Percentiles rank a stretch among this genome's conserved stretches.
These are phyloP conservation scores for Ariolimax columbianus DNA, from an alignment of 2,888 invertebrate species.

Conservation along the genomic window DNA sequence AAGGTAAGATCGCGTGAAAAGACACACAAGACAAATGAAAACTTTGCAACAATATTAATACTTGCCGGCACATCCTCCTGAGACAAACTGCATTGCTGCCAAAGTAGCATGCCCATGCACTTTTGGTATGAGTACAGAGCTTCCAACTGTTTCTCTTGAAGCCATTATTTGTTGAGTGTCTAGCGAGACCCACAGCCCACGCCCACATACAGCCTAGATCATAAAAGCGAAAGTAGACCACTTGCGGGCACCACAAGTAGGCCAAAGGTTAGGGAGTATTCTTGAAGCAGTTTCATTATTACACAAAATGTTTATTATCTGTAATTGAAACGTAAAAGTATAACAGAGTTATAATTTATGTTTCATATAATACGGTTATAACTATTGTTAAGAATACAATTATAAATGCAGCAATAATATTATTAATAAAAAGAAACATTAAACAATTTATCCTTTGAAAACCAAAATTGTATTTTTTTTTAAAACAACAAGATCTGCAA, in stretches of 20 bases:
- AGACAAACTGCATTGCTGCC: slow-evolving; percentile 88
- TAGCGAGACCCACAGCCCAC: neutral
- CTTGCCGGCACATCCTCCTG: slow-evolving; percentile 90
- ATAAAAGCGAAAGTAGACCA: neutral
- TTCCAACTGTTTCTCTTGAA: neutral
- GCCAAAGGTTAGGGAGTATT: slow-evolving; percentile 5
- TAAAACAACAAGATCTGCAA: too few species aligned
- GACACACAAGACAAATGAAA: neutral
- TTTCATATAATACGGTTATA: too few species aligned
- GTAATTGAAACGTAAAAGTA: too few species aligned
- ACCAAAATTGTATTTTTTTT: too few species aligned
- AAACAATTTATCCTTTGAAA: too few species aligned
- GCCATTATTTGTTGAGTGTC: neutral
- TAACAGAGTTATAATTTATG: too few species aligned
- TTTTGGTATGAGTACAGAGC: slow-evolving; percentile 19
- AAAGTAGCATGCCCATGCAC: slow-evolving; percentile 74
- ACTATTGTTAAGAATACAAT: too few species aligned
- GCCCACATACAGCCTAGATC: neutral
- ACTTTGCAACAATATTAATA: neutral
- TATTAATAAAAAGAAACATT: too few species aligned
- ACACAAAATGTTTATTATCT: too few species aligned
- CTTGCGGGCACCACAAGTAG: neutral
- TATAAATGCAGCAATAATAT: too few species aligned
- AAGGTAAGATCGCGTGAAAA: too few species aligned
- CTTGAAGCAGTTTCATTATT: too few species aligned